Evolutionary conservation across 2,113 vertebrate genomes (phyloP).

Genomic region (Oryzias javanicus): DNA sequence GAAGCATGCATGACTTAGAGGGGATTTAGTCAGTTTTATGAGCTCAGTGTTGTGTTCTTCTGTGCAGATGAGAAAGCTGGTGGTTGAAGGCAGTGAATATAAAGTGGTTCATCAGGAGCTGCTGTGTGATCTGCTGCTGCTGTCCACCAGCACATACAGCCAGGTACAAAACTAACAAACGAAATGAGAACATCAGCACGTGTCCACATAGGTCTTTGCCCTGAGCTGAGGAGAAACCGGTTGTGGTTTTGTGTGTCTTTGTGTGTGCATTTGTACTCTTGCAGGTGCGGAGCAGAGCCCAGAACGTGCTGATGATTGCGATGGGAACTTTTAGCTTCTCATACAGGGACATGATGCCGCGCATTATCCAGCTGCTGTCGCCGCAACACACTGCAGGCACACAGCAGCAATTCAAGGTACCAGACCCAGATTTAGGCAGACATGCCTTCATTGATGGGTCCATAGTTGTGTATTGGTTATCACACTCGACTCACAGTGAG

Average conservation of each 20-base stretch:
- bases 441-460: no score
- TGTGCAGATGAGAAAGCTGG: slow-evolving; percentile 87
- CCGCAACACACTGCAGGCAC: slow-evolving; percentile 81
- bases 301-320: slow-evolving; percentile 89
- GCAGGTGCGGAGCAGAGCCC: slow-evolving; percentile 93
- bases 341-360: slow-evolving; percentile 92
- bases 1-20: not conserved
- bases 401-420: slow-evolving; percentile 95
- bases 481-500: no score
- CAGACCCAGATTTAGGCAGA: no score
- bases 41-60: not conserved
- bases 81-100: slow-evolving; percentile 92
- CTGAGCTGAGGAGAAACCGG: slow-evolving; percentile 4
- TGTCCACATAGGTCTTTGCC: not conserved
- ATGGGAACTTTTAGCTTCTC: slow-evolving; percentile 93
- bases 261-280: slow-evolving; percentile 20
- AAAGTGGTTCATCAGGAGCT: slow-evolving; percentile 90
- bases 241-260: not conserved
- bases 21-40: not conserved
- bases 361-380: slow-evolving; percentile 86
- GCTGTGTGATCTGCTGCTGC: slow-evolving; percentile 89
- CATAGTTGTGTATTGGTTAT: no score
- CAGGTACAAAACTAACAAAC: slow-evolving; percentile 73
- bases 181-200: slow-evolving; percentile 20
- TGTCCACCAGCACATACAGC: slow-evolving; percentile 95